Conservation (phyloP, 2,797 vertebrate genomes). For the Tolypeutes matacus region DNA sequence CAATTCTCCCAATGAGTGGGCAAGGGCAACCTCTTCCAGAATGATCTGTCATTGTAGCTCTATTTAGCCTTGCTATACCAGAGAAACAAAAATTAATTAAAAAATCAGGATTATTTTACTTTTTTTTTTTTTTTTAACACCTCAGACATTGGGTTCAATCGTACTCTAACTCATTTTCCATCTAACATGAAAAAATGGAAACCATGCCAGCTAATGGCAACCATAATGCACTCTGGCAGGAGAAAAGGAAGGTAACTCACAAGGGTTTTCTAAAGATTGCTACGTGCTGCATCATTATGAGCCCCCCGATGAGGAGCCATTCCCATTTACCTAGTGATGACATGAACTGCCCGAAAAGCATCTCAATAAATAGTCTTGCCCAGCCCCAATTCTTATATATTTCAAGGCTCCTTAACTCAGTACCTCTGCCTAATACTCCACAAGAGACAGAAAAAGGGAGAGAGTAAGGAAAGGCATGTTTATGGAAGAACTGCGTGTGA, state of each 20-base stretch:
- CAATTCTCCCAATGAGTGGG: not conserved
- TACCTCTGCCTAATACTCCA: not conserved
- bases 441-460: not conserved
- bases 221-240: not conserved
- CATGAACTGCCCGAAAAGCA: not conserved
- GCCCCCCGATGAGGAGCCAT: not conserved
- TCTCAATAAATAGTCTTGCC: not conserved
- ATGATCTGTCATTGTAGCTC: not conserved
- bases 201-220: not conserved
- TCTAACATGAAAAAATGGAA: not conserved
- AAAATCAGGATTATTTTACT: not conserved
- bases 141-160: not conserved
- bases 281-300: not conserved
- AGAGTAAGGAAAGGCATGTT: not conserved
- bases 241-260: not conserved
- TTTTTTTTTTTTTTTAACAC: not conserved
- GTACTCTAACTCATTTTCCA: not conserved
- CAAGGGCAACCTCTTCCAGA: not conserved
- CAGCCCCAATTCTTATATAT: not conserved
- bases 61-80: not conserved
- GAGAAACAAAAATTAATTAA: conserved; percentile 27
- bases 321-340: not conserved
- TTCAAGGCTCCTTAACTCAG: not conserved
- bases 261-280: not conserved
- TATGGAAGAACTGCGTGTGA: not conserved